Evolutionary conservation across 2,113 vertebrate genomes (phyloP), one percentile per base, ranked within the genome.

Genomic region (Channa argus): DNA sequence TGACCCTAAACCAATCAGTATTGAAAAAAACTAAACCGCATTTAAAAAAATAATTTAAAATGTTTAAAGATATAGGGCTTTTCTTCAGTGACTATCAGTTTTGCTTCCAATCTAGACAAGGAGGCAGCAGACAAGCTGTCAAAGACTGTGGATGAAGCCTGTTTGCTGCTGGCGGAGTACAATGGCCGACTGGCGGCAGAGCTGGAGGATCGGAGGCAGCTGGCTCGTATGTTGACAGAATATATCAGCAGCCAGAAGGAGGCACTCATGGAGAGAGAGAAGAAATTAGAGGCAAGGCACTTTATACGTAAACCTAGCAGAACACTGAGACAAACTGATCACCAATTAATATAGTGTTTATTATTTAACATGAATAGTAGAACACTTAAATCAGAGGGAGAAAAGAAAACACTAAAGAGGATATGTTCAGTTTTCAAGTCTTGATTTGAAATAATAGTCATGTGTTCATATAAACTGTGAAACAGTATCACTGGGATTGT

Each of bases 221-320:
- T 99, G 92, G 97, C 98, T 0, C 95, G 97, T 53, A 99, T 99
- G 98, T 90, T 99, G 71, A 95, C 97, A 8, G 97, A 99, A 70
- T 99, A 99, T 88, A 99, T 98, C 73, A 92, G 94, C 93, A 97
- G 95, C 81, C 98, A 99, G 94, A 98, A 96, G 88, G 97, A 98
- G 3, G 96, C 97, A 50, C 91, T 99, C 62, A 94, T 87, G 0
- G 96, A 98, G 87, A 96, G 98, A 46, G 98, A 99, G 93, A 98
- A 96, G 86, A 99, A 99, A 77, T 94, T 99, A 9, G 98, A 99
- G 92, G 98, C 96, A 91, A 94, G 94, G 47, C 33, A 8, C 5
- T 1, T 0, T 15, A 53, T 2, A 7, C 46, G 43, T 62, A 39
- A 53, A 49, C 24, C 56, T 2, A 12, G 5, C 12, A 34, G 2